Conservation (phyloP, 2,113 vertebrate genomes). For the Lepisosteus oculatus region DNA sequence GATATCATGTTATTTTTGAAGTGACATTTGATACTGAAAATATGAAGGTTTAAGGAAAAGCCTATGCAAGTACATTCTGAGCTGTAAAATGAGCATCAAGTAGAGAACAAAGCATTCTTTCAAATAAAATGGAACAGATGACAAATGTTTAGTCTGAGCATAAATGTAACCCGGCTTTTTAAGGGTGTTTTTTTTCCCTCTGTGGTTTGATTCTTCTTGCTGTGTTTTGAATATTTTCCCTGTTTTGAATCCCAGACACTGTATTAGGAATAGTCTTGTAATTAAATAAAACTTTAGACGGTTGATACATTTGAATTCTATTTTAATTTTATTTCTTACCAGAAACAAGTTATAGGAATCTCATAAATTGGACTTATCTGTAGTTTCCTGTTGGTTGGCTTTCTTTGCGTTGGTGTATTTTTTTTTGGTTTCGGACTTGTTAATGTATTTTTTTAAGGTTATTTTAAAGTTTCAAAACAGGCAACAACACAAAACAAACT, state of each 20-base stretch:
- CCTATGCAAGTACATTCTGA: slow-evolving; percentile 48
- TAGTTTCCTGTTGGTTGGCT: no score
- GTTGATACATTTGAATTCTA: slow-evolving; percentile 12
- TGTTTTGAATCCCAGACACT: slow-evolving; percentile 27
- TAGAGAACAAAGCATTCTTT: slow-evolving; percentile 46
- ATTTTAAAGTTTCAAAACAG: no score
- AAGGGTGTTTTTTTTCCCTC: slow-evolving; percentile 28
- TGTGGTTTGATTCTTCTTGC: slow-evolving; percentile 30
- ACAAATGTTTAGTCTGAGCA: slow-evolving; percentile 48
- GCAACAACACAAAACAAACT: no score
- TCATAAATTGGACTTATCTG: no score
- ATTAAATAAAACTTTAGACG: slow-evolving; percentile 27
- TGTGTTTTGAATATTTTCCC: slow-evolving; percentile 22
- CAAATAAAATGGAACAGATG: slow-evolving; percentile 45
- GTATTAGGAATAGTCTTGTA: slow-evolving; percentile 27
- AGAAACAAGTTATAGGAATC: no score
- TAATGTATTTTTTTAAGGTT: no score
- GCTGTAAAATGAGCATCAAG: slow-evolving; percentile 40
- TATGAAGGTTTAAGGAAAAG: slow-evolving; percentile 38
- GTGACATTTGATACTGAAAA: slow-evolving; percentile 45
- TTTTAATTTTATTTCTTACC: slow-evolving; percentile 8
- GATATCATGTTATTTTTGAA: slow-evolving; percentile 40
- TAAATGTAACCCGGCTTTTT: slow-evolving; percentile 35
- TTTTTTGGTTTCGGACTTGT: no score
- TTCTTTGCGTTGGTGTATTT: no score